Evolutionary conservation across 2,888 invertebrate genomes (phyloP), one percentile per base, ranked within the genome.

Genomic region (Chloroclystis v-ata): DNA sequence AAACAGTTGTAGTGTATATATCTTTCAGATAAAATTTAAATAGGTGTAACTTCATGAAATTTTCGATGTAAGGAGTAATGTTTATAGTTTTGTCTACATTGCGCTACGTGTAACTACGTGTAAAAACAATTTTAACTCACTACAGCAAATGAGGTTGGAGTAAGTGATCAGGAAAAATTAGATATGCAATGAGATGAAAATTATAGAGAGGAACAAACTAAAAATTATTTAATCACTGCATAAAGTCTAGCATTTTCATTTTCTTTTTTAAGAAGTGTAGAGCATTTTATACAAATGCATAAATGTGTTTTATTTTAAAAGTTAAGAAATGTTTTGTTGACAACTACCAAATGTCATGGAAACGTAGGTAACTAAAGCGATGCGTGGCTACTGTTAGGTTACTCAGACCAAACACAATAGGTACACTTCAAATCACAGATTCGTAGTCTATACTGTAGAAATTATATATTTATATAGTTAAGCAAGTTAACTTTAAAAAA

Each of bases 21-120:
- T n/a, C n/a, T n/a, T n/a, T n/a, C n/a, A n/a, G n/a, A 4, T 20
- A 20, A 20, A 4, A 20, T 4, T 20, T 20, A 2, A 4, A 20
- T 30, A 11, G 2, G 30, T 30, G 32, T 40, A 55, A 50, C 53
- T 59, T 57, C 61, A 59, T 58, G 51, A 59, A 53, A 50, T 43
- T 43, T 53, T 47, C 43, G 43, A 20, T 32, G 28, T 44, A 43
- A 40, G 10, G 47, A 41, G 51, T 49, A 47, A 40, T 43, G 38
- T 49, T 47, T 44, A 14, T 4, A 13, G 53, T 46, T 48, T 47
- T 52, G 58, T 56, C 47, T 49, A 53, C 30, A 37, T 41, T 50
- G 56, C 47, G 38, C 58, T 63, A 65, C 47, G 44, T 47, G 57
- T 58, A 45, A 16, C 48, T 40, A 39, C 33, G 37, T 42, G 41